Evolutionary conservation across 2,113 vertebrate genomes (phyloP).

Genomic region (Entelurus aequoreus): DNA sequence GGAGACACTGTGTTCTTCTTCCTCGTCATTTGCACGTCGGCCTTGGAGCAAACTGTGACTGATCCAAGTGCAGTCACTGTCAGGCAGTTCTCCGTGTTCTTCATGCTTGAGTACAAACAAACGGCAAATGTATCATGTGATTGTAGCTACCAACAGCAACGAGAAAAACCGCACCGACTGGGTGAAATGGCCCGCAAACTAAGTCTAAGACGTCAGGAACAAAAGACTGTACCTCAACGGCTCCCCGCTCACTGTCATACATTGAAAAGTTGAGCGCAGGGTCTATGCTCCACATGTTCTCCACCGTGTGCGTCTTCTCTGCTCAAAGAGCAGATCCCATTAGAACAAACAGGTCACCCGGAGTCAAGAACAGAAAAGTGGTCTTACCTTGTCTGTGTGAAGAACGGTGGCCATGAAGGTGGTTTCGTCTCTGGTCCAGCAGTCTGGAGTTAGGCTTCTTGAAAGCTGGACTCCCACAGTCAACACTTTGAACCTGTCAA

Average conservation of each 20-base stretch:
- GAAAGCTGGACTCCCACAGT: constrained; percentile 25
- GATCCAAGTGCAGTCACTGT: constrained; percentile 87
- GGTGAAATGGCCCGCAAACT: too few relatives aligned
- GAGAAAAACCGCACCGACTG: too few relatives aligned
- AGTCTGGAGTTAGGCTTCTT: constrained; percentile 35
- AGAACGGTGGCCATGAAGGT: constrained; percentile 2
- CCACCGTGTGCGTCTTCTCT: constrained; percentile 56
- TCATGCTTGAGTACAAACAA: constrained; percentile 8
- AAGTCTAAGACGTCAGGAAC: too few relatives aligned
- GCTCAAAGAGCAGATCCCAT: constrained; percentile 14
- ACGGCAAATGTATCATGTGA: too few relatives aligned
- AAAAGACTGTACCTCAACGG: constrained; percentile 31
- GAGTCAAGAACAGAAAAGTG: not conserved
- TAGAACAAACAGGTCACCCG: too few relatives aligned
- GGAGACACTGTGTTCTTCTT: constrained; percentile 25
- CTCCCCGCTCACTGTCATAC: constrained; percentile 66
- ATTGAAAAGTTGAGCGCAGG: constrained; percentile 81
- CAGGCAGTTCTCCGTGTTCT: constrained; percentile 63
- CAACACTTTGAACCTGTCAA: not conserved
- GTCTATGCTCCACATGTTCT: constrained; percentile 86
- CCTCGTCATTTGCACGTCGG: constrained; percentile 50
- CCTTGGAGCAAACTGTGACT: constrained; percentile 82
- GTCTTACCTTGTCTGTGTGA: constrained; percentile 23
- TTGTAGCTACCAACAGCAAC: too few relatives aligned
- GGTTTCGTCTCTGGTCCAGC: not conserved